A percentile compares a stretch with the other conserved stretches of the same genome.
phyloP scores from a whole-genome alignment of 2,113 vertebrate genomes.

The Dicaeum eximium region DNA sequence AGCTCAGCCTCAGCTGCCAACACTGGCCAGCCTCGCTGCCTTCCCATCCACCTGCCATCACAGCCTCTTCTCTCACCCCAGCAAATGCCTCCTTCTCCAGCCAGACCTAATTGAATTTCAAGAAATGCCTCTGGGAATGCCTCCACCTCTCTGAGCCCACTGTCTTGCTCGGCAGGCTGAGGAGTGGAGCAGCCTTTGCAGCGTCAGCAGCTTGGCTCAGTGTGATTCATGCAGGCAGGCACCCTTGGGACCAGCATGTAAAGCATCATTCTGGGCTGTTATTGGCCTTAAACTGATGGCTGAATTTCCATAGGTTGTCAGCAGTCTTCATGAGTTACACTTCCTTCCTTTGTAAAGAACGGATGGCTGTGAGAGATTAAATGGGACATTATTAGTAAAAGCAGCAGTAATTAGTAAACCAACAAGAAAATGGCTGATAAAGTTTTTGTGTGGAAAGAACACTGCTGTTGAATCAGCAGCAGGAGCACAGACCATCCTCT shows the following conservation, averaged over 20 bases:
- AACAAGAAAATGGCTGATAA: background rate
- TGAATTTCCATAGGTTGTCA: background rate
- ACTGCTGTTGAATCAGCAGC: background rate
- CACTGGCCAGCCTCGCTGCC: background rate
- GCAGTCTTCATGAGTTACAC: background rate
- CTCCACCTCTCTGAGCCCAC: background rate
- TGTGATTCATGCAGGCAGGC: background rate
- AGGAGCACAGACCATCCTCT: background rate
- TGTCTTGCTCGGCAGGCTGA: background rate
- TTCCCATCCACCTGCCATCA: background rate
- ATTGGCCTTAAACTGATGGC: background rate
- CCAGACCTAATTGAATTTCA: background rate
- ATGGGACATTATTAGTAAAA: background rate
- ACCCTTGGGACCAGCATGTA: background rate
- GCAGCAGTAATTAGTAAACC: background rate
- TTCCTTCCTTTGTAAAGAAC: background rate
- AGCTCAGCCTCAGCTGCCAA: background rate
- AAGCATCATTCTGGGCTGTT: slow-evolving; percentile 15
- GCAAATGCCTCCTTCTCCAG: background rate
- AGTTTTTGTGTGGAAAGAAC: background rate
- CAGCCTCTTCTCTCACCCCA: background rate
- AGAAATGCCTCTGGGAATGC: background rate
- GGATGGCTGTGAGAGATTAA: background rate
- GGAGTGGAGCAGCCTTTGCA: background rate
- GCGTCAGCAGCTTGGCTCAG: background rate